Evolutionary conservation across 2,113 vertebrate genomes (phyloP), one percentile per base, ranked within the genome.

Genomic region (Epinephelus lanceolatus): DNA sequence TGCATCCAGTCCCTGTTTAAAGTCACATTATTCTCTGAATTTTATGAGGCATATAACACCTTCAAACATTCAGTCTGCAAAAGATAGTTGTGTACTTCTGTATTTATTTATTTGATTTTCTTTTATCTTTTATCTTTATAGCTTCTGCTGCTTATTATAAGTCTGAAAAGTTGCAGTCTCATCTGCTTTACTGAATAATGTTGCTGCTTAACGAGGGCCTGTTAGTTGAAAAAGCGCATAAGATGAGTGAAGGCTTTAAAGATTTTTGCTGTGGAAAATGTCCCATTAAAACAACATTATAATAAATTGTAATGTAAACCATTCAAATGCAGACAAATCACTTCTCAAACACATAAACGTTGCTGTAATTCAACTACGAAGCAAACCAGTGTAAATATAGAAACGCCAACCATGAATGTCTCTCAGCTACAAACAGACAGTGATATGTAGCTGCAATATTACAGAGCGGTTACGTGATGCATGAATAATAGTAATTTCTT

Each of bases 401-500:
- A 52, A 21, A 45, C 11, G 47, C 19, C 23, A 13, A 5, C 47
- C 14, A 18, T 57, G 25, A 79, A 5, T 56, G n/a, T 25, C 19
- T 62, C 33, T 71, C 23, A 27, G 49, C 59, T 25, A 8, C 40
- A 8, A 27, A 57, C 30, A 73, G 25, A 23, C 67, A 52, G 49
- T 80, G 47, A 33, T n/a, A 37, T 49, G 10, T 37, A 30, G 65
- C 61, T 76, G 21, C 65, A 66, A 55, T 61, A 45, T 33, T 74
- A 52, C 66, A 81, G n/a, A 76, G 18, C 21, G 12, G 51, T 75
- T 4, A 51, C 5, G 27, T 11, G 52, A 57, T 23, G 67, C 68
- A 78, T 78, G 59, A 62, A 86, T 66, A 70, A 80, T 66, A 70
- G 78, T 77, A 51, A 86, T 75, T 67, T 27, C 33, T 49, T 37